phyloP scores from a whole-genome alignment of 2,888 invertebrate genomes.

The Mycogona germanica region DNA sequence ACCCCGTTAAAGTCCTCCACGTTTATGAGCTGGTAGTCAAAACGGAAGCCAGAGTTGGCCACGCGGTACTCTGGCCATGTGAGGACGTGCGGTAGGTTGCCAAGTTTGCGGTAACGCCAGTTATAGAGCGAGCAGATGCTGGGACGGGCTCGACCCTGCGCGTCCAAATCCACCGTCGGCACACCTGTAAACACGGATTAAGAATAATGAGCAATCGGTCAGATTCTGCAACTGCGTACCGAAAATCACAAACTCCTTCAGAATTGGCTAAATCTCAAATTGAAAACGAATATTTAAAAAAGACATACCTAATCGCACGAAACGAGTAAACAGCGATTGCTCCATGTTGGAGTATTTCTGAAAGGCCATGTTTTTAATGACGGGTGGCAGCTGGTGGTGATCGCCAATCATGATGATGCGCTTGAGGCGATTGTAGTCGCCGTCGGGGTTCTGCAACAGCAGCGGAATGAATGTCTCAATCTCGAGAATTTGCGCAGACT shows the following conservation, averaged over 20 bases:
- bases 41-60: conserved; percentile 84
- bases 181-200: too few relatives aligned
- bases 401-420: conserved; percentile 99
- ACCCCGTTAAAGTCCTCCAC: conserved; percentile 93
- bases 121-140: conserved; percentile 88
- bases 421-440: conserved; percentile 88
- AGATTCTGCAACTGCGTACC: too few relatives aligned
- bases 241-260: too few relatives aligned
- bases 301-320: conserved; percentile 90
- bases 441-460: conserved; percentile 94
- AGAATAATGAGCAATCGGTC: too few relatives aligned
- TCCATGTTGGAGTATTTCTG: conserved; percentile 99
- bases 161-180: conserved; percentile 93
- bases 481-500: conserved; percentile 96
- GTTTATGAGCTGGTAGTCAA: conserved; percentile 91
- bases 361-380: conserved; percentile 99
- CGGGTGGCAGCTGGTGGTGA: conserved; percentile 97
- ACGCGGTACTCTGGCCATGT: conserved; percentile 68
- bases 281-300: too few relatives aligned
- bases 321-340: conserved; percentile 91
- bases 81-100: conserved; percentile 81
- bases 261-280: too few relatives aligned
- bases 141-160: conserved; percentile 83
- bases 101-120: conserved; percentile 93
- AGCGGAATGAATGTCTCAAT: conserved; percentile 99